Evolutionary conservation across 2,797 vertebrate genomes (phyloP).

Genomic region (Chanos chanos): DNA sequence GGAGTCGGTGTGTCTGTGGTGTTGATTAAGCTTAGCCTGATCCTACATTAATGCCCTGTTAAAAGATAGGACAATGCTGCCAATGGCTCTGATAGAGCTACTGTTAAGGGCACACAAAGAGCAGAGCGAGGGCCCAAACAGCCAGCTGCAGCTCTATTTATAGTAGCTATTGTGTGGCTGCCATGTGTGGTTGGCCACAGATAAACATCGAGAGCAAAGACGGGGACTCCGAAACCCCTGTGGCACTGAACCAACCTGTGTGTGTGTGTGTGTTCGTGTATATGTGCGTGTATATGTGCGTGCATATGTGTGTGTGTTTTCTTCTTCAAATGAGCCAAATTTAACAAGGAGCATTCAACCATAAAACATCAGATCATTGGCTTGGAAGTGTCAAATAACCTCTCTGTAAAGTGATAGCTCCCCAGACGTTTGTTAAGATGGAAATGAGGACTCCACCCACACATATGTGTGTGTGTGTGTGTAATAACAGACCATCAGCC

Average conservation of each 20-base stretch:
- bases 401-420: constrained; percentile 25
- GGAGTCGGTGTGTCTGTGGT: constrained; percentile 1
- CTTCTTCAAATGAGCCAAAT: constrained; percentile 5
- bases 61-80: too few species aligned
- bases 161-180: constrained; percentile 55
- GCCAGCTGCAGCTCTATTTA: constrained; percentile 60
- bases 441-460: constrained; percentile 10
- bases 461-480: constrained; percentile 16
- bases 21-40: too few species aligned
- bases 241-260: neutral
- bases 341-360: constrained; percentile 14
- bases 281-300: constrained; percentile 1
- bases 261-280: neutral
- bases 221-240: neutral
- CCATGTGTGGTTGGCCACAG: constrained; percentile 30
- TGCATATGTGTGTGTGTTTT: neutral
- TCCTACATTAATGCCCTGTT: too few species aligned
- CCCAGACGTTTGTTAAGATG: constrained; percentile 11
- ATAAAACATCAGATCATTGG: constrained; percentile 14
- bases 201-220: constrained; percentile 33
- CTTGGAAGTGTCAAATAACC: constrained; percentile 17
- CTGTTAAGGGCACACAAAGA: constrained; percentile 28
- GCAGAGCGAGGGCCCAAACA: constrained; percentile 24
- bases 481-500: too few species aligned
- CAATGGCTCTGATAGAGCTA: constrained; percentile 26